Base-by-base conservation (phyloP, 2,797 vertebrate species). In the Ficedula albicollis region DNA sequence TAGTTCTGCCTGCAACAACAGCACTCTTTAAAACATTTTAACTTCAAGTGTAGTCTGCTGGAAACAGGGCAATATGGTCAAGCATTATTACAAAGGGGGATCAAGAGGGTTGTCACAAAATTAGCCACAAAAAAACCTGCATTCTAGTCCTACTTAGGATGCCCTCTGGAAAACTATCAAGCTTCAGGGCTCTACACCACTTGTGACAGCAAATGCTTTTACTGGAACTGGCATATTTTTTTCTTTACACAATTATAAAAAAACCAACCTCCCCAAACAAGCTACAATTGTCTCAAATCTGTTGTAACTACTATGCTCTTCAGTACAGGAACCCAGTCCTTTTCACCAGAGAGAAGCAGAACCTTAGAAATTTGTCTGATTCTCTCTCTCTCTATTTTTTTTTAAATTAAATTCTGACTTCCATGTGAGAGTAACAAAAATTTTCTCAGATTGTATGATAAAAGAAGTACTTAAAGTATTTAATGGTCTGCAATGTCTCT, bases 181-280 rank as follows among this genome's bases (percentile, higher is more conserved):
- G 8, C 22, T 41, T 69, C 54, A 68, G 29, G 38, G 17, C 20
- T 64, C 15, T 22, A 56, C 25, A 52, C 7, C 10, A 27, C 21
- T 56, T 23, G 4, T 15, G 68, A 51, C 0, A 36, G 2, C 0
- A 0, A 79, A 26, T 43, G 11, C 0, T 73, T 85, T 73, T 22
- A 22, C 26, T 54, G 62, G 6, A 39, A 4, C 44, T 69, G 38
- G 7, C 44, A 19, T 23, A 10, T 12, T 68, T 48, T 48, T 46
- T 39, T 49, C 18, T 73, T 73, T 41, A 38, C 8, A 4, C 5
- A 15, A 17, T 32, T 48, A 20, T 25, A 30, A 41, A 6, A 56
- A 55, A 39, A 3, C 17, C 30, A 69, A 19, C 5, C 5, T 30
- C 9, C 17, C 25, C 13, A 39, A 64, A 48, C 4, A 49, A 34